These are phyloP conservation scores for Entomobrya multifasciata DNA, from an alignment of 2,888 invertebrate species.

Conservation along the genomic window DNA sequence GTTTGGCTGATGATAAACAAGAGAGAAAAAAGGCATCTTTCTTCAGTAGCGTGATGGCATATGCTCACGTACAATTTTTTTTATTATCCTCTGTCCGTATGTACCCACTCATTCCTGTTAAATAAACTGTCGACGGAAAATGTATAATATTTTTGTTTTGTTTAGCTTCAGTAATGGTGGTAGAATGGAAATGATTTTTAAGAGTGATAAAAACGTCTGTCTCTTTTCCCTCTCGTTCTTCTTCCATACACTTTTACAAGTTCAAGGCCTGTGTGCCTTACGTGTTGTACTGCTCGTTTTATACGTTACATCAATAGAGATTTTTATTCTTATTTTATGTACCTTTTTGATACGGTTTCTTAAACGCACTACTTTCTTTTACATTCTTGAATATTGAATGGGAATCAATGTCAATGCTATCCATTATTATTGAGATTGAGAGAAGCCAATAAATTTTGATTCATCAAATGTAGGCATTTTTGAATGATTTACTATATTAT, in stretches of 20 bases:
- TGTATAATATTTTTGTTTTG: constrained; percentile 45
- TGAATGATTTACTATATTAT: constrained; percentile 16
- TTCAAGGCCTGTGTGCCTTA: constrained; percentile 60
- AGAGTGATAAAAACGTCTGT: constrained; percentile 64
- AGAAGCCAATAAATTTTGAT: constrained; percentile 7
- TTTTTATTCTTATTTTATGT: neutral
- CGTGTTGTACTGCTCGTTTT: neutral
- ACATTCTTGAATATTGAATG: constrained; percentile 13
- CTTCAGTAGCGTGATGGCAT: constrained; percentile 36
- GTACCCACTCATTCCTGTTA: constrained; percentile 35
- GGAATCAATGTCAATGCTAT: constrained; percentile 49
- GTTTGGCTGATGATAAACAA: constrained; percentile 68
- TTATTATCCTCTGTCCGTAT: constrained; percentile 3
- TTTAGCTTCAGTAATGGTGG: neutral
- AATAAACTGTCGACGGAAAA: constrained; percentile 50
- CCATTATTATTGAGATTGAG: neutral
- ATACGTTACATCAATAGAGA: too few relatives aligned
- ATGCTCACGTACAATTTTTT: constrained; percentile 38
- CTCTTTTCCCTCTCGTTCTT: constrained; percentile 9
- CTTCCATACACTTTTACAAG: constrained; percentile 40
- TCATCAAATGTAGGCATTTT: neutral
- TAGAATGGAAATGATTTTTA: constrained; percentile 52
- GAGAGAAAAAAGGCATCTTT: constrained; percentile 56
- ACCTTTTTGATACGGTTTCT: constrained; percentile 26
- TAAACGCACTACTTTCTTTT: constrained; percentile 33